Evolutionary conservation across 2,888 invertebrate species (phyloP).

Genomic region (Halictus quadricinctus): DNA sequence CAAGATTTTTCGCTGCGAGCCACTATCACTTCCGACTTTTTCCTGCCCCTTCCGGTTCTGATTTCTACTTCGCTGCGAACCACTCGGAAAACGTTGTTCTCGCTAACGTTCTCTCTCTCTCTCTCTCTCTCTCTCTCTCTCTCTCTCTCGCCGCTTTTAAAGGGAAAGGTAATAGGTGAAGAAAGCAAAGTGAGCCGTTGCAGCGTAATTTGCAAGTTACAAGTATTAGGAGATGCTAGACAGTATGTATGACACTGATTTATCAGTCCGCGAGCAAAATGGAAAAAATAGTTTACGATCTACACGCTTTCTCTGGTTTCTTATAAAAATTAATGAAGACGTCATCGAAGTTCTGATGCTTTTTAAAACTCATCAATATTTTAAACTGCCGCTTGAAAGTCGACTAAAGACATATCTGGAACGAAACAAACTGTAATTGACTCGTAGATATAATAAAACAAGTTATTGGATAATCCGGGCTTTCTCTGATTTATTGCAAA

Average conservation of each 20-base stretch:
- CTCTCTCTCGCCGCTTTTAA: background rate
- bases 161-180: background rate
- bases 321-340: background rate
- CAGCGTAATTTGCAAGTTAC: background rate
- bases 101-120: slow-evolving; percentile 34
- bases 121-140: no score
- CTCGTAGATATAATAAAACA: background rate
- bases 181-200: background rate
- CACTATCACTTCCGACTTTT: slow-evolving; percentile 70
- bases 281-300: background rate
- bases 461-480: background rate
- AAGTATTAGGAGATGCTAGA: background rate
- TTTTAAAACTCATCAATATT: background rate
- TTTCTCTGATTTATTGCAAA: background rate
- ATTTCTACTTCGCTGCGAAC: slow-evolving; percentile 74
- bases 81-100: slow-evolving; percentile 60
- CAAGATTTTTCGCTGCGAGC: slow-evolving; percentile 47
- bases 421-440: background rate
- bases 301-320: background rate
- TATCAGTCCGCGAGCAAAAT: background rate
- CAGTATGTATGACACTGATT: background rate
- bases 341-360: background rate
- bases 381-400: background rate
- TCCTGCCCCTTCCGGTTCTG: slow-evolving; percentile 72
- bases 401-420: background rate